phyloP scores from a whole-genome alignment of 2,113 vertebrate genomes.

The Neolamprologus sp. region DNA sequence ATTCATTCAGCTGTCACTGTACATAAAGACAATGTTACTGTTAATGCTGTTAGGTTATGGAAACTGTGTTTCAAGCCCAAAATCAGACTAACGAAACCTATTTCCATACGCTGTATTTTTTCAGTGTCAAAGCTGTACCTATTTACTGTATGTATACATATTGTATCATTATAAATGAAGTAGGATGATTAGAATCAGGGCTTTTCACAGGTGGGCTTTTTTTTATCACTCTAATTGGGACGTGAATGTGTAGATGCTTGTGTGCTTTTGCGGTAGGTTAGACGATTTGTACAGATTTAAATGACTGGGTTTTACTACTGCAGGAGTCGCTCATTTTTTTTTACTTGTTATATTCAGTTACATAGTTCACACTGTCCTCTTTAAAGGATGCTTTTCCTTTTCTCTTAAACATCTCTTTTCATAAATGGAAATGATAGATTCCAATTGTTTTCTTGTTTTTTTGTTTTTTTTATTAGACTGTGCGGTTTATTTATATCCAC shows the following conservation, averaged over 20 bases:
- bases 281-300: constrained; percentile 23
- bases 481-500: constrained; percentile 1
- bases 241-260: constrained; percentile 18
- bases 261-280: constrained; percentile 25
- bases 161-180: constrained; percentile 2
- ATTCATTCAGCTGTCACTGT: not conserved
- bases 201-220: not conserved
- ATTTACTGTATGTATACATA: constrained; percentile 11
- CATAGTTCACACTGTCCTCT: not conserved
- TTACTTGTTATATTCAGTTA: not conserved
- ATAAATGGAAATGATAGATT: not conserved
- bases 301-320: not conserved
- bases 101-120: constrained; percentile 49
- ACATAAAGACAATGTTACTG: not conserved
- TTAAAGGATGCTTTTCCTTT: not conserved
- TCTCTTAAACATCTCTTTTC: not conserved
- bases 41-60: not conserved
- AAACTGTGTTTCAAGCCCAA: not conserved
- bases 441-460: not conserved
- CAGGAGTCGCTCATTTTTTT: not conserved
- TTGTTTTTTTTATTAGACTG: not conserved
- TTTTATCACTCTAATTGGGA: not conserved
- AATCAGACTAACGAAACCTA: not conserved
- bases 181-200: not conserved
- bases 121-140: constrained; percentile 8